Conservation (phyloP, 1,140 invertebrate species). For the Mycetomoellerius zeteki region DNA sequence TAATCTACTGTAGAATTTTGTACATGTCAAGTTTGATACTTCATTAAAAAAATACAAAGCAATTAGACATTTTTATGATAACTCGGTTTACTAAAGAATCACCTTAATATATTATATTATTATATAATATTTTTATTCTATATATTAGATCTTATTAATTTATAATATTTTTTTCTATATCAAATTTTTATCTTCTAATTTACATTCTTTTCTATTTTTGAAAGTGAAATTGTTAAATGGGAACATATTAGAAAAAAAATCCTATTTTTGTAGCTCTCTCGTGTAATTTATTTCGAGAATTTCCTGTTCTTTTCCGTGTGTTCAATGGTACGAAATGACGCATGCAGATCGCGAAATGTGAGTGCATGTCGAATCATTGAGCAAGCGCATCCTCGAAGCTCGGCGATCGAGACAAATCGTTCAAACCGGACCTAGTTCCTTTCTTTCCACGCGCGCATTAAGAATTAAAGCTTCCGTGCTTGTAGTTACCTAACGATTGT, state of each 20-base stretch:
- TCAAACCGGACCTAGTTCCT: slow-evolving; percentile 8
- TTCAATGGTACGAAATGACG: slow-evolving; percentile 25
- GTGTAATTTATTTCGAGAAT: neutral
- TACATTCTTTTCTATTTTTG: neutral
- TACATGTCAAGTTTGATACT: too few relatives aligned
- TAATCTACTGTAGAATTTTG: too few relatives aligned
- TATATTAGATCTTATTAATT: neutral
- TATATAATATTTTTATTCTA: neutral
- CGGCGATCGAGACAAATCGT: slow-evolving; percentile 67
- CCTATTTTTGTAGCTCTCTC: neutral
- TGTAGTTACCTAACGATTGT: slow-evolving; percentile 77
- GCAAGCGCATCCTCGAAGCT: slow-evolving; percentile 33
- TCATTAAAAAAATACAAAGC: too few relatives aligned
- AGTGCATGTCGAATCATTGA: slow-evolving; percentile 42
- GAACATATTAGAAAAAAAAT: neutral
- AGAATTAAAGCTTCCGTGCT: slow-evolving; percentile 82
- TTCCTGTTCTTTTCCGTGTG: slow-evolving; percentile 7
- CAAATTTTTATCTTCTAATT: neutral
- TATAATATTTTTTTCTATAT: neutral
- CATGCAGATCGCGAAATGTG: slow-evolving; percentile 22
- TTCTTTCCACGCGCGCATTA: slow-evolving; percentile 69
- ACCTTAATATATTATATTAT: neutral
- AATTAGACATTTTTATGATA: too few relatives aligned
- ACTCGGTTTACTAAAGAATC: too few relatives aligned
- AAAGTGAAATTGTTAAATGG: neutral